A percentile compares a stretch with the other conserved stretches of the same genome.
Conservation (phyloP, 2,888 invertebrate genomes). For the Micoletzkya japonica region DNA sequence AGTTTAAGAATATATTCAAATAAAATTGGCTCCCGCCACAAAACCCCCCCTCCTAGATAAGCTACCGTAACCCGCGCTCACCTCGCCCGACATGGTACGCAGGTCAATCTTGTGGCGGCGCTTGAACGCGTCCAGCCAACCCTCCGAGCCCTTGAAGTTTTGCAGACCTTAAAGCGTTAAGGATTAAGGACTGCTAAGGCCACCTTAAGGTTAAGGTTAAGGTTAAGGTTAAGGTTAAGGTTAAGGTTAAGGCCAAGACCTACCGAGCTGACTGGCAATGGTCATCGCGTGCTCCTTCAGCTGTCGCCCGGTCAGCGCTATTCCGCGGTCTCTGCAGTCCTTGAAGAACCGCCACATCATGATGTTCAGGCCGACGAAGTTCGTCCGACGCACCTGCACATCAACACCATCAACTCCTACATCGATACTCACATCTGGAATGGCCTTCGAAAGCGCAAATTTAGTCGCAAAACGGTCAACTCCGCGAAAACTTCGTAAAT, state of each 20-base stretch:
- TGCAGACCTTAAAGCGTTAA: slow-evolving; percentile 39
- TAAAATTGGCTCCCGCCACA: not conserved
- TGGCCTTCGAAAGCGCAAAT: no score
- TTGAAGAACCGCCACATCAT: slow-evolving; percentile 47
- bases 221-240: no score
- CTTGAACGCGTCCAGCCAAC: slow-evolving; percentile 52
- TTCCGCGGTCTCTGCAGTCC: slow-evolving; percentile 32
- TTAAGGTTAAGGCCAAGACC: no score
- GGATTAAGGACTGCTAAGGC: no score
- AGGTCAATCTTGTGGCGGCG: slow-evolving; percentile 46
- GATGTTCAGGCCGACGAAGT: slow-evolving; percentile 43
- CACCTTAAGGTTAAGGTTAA: no score
- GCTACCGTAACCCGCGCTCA: not conserved
- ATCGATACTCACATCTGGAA: no score
- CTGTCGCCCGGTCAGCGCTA: slow-evolving; percentile 39
- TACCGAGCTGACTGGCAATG: slow-evolving; percentile 42
- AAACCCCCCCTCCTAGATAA: not conserved
- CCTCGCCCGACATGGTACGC: slow-evolving; percentile 43
- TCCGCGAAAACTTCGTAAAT: no score
- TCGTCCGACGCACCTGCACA: slow-evolving; percentile 38
- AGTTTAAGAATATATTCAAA: not conserved
- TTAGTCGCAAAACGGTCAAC: no score
- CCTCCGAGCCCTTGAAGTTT: slow-evolving; percentile 47
- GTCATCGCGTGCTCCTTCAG: slow-evolving; percentile 46
- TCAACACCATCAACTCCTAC: not conserved